These are phyloP conservation scores for Pampusana beccarii DNA, from an alignment of 2,113 vertebrate genomes.

Conservation along the genomic window DNA sequence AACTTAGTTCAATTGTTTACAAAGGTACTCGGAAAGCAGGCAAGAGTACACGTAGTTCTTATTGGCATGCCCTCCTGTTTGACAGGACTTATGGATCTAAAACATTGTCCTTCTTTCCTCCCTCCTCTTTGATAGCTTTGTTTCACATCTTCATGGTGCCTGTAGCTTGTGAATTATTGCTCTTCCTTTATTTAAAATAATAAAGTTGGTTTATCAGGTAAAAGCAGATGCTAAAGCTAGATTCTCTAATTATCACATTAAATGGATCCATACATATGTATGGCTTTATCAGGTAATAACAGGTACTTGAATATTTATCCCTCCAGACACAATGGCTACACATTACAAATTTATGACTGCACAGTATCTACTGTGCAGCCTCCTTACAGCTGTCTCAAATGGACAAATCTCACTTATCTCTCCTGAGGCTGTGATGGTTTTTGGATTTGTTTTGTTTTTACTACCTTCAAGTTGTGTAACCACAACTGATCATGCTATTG, in stretches of 20 bases:
- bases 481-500: background rate
- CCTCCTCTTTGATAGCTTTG: slow-evolving; percentile 4
- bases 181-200: slow-evolving; percentile 68
- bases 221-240: slow-evolving; percentile 75
- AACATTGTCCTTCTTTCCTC: background rate
- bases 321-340: slow-evolving; percentile 60
- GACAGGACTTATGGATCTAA: background rate
- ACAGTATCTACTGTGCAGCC: background rate
- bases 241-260: slow-evolving; percentile 77
- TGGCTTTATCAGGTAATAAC: slow-evolving; percentile 78
- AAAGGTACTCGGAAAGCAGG: background rate
- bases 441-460: background rate
- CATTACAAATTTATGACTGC: slow-evolving; percentile 73
- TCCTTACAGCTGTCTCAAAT: slow-evolving; percentile 41
- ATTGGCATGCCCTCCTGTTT: background rate
- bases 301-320: slow-evolving; percentile 77
- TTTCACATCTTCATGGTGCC: slow-evolving; percentile 6
- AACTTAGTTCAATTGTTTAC: background rate
- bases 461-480: slow-evolving; percentile 14
- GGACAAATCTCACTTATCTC: slow-evolving; percentile 36
- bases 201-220: slow-evolving; percentile 73
- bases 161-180: slow-evolving; percentile 53
- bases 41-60: background rate
- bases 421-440: background rate
- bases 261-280: slow-evolving; percentile 75